A percentile compares a stretch with the other conserved stretches of the same genome.
Evolutionary conservation across 2,797 vertebrate genomes (phyloP).

Genomic region (Pseudochirops cupreus): DNA sequence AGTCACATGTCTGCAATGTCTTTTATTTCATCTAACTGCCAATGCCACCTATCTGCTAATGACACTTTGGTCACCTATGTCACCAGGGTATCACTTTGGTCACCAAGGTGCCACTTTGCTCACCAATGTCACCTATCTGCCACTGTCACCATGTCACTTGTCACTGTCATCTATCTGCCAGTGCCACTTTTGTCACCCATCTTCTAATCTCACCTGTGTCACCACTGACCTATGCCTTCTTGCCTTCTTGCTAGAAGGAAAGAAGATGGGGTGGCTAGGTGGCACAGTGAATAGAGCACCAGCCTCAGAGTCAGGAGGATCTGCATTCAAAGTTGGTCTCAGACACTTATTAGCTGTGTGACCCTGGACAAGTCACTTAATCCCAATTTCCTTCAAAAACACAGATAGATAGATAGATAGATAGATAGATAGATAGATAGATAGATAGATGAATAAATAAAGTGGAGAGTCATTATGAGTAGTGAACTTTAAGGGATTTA

Average conservation of each 20-base stretch:
- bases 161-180: background rate
- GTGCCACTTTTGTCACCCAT: background rate
- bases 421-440: no score
- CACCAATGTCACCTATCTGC: background rate
- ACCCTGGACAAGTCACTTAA: background rate
- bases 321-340: background rate
- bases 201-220: background rate
- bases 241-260: background rate
- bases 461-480: no score
- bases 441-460: no score
- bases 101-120: no score
- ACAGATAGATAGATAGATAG: no score
- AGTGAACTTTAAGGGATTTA: no score
- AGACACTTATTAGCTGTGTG: background rate
- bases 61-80: background rate
- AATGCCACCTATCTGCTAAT: background rate
- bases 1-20: background rate
- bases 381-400: no score
- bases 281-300: background rate
- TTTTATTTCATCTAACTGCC: background rate
- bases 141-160: no score
- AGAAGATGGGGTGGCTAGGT: no score
- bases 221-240: background rate
- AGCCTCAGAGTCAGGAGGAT: background rate
- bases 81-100: no score